Conservation (phyloP, 2,888 invertebrate genomes). For the Rhamphomyia laevipes region DNA sequence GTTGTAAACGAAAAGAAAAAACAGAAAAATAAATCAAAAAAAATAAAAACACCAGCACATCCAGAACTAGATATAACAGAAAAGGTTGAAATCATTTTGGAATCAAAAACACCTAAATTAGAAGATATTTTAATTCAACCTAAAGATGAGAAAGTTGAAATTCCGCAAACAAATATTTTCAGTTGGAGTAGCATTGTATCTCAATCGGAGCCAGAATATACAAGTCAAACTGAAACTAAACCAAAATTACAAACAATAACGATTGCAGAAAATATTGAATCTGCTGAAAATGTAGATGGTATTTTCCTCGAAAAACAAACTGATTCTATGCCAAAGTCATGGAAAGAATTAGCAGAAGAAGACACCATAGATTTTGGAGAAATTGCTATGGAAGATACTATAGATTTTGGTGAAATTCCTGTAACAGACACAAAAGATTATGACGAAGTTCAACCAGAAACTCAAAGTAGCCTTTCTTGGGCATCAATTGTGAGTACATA, state of each 20-base stretch:
- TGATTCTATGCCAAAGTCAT: background rate
- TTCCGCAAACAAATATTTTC: background rate
- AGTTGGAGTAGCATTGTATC: too few species aligned
- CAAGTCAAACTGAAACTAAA: background rate
- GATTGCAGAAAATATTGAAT: too few species aligned
- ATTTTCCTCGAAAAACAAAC: too few species aligned
- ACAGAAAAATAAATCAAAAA: background rate
- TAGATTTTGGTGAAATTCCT: background rate
- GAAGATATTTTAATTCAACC: background rate
- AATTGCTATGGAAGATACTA: background rate
- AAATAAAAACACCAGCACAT: background rate
- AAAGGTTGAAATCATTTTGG: too few species aligned
- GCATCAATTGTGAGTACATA: constrained; percentile 7
- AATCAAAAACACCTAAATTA: background rate
- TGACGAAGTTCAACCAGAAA: constrained; percentile 1
- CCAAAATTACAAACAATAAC: too few species aligned
- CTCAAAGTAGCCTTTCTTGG: constrained; percentile 3
- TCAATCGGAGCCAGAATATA: too few species aligned
- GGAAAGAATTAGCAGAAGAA: background rate
- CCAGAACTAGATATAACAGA: background rate
- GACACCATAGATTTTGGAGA: background rate
- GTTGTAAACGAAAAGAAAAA: constrained; percentile 13
- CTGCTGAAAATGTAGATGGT: too few species aligned
- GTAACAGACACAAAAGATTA: background rate
- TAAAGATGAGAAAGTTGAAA: background rate